These are phyloP conservation scores for Anolis sagrei DNA, from an alignment of 2,113 vertebrate species.

Conservation along the genomic window DNA sequence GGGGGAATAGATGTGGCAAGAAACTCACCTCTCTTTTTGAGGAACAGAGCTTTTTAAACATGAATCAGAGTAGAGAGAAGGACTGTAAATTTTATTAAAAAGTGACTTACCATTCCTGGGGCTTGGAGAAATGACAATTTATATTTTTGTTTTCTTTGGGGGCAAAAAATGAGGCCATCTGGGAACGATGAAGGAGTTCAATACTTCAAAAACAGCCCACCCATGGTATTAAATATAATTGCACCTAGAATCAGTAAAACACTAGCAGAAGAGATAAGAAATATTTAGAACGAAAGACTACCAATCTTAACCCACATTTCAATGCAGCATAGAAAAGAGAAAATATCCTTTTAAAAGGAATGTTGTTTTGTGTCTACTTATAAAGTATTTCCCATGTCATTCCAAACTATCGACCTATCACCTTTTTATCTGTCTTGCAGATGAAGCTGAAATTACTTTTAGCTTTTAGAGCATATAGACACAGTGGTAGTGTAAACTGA, in stretches of 20 bases:
- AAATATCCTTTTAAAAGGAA: not conserved
- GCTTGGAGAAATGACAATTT: too few species aligned
- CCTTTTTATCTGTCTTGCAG: not conserved
- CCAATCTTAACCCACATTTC: not conserved
- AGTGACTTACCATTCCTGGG: too few species aligned
- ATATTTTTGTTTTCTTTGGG: too few species aligned
- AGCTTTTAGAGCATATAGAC: too few species aligned
- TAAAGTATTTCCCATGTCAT: not conserved
- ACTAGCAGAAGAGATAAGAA: not conserved
- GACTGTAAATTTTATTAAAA: too few species aligned
- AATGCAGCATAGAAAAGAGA: constrained; percentile 33
- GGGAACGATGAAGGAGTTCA: too few species aligned
- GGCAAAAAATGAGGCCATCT: too few species aligned
- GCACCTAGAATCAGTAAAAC: constrained; percentile 28
- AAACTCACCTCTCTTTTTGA: too few species aligned
- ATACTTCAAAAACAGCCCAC: too few species aligned
- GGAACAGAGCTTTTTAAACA: too few species aligned
- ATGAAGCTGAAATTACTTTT: not conserved
- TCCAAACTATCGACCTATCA: not conserved
- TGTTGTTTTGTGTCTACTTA: not conserved
- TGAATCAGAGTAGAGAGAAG: too few species aligned
- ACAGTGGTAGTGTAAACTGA: not conserved
- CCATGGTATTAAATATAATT: constrained; percentile 26
- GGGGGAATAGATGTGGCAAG: too few species aligned
- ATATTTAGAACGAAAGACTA: not conserved